phyloP scores from a whole-genome alignment of 2,888 invertebrate genomes.

The Philaethria dido region DNA sequence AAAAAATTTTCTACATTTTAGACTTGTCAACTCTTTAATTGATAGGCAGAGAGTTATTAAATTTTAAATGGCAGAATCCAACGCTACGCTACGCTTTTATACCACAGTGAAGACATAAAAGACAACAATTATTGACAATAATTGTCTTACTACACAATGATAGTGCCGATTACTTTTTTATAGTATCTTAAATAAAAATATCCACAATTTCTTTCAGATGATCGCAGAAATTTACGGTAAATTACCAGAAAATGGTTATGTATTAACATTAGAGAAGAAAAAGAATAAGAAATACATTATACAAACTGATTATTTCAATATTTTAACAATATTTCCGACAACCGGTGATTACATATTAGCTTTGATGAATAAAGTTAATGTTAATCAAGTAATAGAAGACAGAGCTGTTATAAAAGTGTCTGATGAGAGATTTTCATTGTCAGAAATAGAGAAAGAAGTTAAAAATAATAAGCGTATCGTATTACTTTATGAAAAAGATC shows the following conservation, averaged over 20 bases:
- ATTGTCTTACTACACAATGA: too few species aligned
- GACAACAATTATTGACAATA: too few species aligned
- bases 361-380: neutral
- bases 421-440: neutral
- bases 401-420: neutral
- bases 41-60: neutral
- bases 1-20: too few species aligned
- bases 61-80: too few species aligned
- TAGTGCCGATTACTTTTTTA: too few species aligned
- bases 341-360: conserved; percentile 1
- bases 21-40: too few species aligned
- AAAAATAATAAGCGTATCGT: conserved; percentile 9
- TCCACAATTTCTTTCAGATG: conserved; percentile 5
- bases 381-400: neutral
- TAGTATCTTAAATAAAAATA: too few species aligned
- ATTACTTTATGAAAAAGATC: conserved; percentile 3
- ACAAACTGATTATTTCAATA: conserved; percentile 18
- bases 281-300: conserved; percentile 19
- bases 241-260: neutral
- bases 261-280: conserved; percentile 7
- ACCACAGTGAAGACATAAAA: too few species aligned
- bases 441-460: neutral
- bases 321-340: conserved; percentile 2
- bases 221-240: neutral
- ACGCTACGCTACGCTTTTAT: too few species aligned